phyloP scores from a whole-genome alignment of 1,140 invertebrate species.

The Orius insidiosus region DNA sequence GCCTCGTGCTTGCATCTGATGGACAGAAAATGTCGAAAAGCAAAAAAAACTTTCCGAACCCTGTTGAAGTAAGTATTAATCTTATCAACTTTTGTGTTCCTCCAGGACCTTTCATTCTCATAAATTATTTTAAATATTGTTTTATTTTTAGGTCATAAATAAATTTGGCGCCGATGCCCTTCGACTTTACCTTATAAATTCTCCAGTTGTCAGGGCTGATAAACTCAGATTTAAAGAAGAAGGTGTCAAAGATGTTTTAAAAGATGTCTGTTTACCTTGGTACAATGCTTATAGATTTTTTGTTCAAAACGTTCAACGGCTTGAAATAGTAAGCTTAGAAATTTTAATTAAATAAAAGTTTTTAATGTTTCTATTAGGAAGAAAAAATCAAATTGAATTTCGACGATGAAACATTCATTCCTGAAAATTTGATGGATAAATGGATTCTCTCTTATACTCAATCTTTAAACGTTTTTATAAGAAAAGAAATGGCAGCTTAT shows the following conservation, averaged over 20 bases:
- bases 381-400: conserved; percentile 28
- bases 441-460: conserved; percentile 98
- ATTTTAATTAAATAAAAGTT: not conserved
- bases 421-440: conserved; percentile 81
- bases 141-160: too few species aligned
- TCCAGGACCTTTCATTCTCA: too few species aligned
- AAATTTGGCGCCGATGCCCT: conserved; percentile 97
- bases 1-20: conserved; percentile 84
- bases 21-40: conserved; percentile 99
- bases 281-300: conserved; percentile 96
- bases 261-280: conserved; percentile 97
- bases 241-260: conserved; percentile 87
- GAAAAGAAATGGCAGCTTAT: conserved; percentile 86
- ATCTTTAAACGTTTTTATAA: conserved; percentile 59
- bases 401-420: conserved; percentile 28
- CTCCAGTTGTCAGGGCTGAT: conserved; percentile 92
- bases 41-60: conserved; percentile 98
- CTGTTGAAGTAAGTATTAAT: conserved; percentile 57
- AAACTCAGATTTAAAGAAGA: conserved; percentile 94
- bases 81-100: too few species aligned
- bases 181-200: conserved; percentile 92
- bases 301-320: conserved; percentile 32
- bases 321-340: too few species aligned
- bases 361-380: conserved; percentile 22
- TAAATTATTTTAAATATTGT: too few species aligned